phyloP scores from a whole-genome alignment of 2,888 invertebrate species.

The Steinernema carpocapsae region DNA sequence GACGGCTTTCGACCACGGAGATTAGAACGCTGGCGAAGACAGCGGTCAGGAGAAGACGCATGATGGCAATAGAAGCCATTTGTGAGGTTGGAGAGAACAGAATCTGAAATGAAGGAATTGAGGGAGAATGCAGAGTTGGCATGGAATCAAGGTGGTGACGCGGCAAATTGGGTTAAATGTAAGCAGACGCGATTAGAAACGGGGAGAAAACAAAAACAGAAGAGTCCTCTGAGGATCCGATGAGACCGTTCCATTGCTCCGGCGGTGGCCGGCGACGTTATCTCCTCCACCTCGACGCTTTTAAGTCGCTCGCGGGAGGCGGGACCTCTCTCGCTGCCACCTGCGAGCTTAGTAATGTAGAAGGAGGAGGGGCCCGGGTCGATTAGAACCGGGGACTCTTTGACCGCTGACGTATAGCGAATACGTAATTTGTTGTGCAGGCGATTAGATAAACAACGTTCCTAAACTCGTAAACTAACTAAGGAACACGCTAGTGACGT shows the following conservation, averaged over 20 bases:
- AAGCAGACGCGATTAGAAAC: neutral
- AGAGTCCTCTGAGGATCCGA: too few species aligned
- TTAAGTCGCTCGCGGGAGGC: conserved; percentile 16
- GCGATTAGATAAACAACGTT: neutral
- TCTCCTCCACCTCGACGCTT: neutral
- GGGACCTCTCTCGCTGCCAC: conserved; percentile 4
- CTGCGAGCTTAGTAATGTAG: conserved; percentile 18
- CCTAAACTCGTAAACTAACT: neutral
- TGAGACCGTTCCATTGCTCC: too few species aligned
- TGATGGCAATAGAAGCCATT: neutral
- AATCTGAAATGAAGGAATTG: too few species aligned
- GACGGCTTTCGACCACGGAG: neutral
- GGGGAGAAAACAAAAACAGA: too few species aligned
- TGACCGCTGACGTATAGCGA: neutral
- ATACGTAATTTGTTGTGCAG: neutral
- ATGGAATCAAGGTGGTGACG: neutral
- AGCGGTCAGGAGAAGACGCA: neutral
- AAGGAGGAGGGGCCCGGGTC: neutral
- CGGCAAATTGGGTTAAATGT: neutral
- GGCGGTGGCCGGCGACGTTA: neutral
- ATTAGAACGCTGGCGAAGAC: neutral
- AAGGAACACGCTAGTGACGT: too few species aligned
- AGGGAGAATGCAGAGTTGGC: neutral
- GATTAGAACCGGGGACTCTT: neutral
- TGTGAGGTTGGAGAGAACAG: too few species aligned